Percentiles rank a stretch among this genome's conserved stretches.
Evolutionary conservation across 2,888 invertebrate genomes (phyloP).

Genomic region (Bhutanitis thaidina): DNA sequence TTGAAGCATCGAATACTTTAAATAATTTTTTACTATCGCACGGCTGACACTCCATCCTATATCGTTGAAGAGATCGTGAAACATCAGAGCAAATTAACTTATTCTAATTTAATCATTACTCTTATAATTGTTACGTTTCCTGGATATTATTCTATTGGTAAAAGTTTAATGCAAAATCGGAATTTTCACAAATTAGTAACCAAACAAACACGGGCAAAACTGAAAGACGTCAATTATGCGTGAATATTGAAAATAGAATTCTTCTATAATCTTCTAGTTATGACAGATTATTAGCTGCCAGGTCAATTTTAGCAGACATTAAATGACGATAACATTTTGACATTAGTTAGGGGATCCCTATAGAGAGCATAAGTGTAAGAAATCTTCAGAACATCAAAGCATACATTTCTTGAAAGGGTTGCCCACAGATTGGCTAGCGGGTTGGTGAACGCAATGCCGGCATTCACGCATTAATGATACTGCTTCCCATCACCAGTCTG

Average conservation of each 20-base stretch:
- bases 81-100: slow-evolving; percentile 44
- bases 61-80: slow-evolving; percentile 42
- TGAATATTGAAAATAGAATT: slow-evolving; percentile 56
- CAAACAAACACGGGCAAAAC: slow-evolving; percentile 46
- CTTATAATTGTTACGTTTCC: slow-evolving; percentile 33
- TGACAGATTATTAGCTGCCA: slow-evolving; percentile 20
- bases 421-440: no score
- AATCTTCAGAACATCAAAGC: no score
- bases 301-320: not conserved
- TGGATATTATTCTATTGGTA: slow-evolving; percentile 28
- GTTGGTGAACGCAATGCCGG: no score
- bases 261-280: slow-evolving; percentile 17
- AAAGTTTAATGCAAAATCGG: slow-evolving; percentile 32
- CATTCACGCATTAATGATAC: no score
- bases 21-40: slow-evolving; percentile 68
- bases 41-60: slow-evolving; percentile 64
- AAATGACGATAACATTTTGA: no score
- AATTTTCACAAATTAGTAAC: slow-evolving; percentile 46
- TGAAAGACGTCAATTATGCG: slow-evolving; percentile 42
- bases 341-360: no score
- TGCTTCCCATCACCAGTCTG: no score
- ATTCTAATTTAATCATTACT: slow-evolving; percentile 39
- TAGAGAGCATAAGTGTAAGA: no score
- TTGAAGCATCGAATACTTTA: slow-evolving; percentile 65
- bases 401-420: no score